Conservation (phyloP, 2,797 vertebrate genomes). For the Sylvilagus floridanus region DNA sequence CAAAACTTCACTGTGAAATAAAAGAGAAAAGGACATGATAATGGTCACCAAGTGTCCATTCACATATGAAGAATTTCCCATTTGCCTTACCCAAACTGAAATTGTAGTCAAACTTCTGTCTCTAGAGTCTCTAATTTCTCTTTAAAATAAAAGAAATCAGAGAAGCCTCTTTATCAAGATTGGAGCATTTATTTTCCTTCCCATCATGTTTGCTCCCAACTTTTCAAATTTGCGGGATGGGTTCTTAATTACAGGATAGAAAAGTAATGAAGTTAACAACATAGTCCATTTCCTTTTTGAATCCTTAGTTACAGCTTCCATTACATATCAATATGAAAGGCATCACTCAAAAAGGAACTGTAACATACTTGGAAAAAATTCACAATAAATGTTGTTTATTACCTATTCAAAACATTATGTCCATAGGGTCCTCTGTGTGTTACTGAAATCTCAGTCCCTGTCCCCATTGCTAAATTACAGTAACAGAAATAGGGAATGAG, state of each 20-base stretch:
- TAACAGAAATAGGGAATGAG: too few relatives aligned
- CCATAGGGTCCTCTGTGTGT: neutral
- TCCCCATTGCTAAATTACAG: too few relatives aligned
- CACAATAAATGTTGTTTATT: neutral
- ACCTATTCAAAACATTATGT: constrained; percentile 12
- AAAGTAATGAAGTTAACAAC: neutral
- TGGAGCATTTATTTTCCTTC: constrained; percentile 7
- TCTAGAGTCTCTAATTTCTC: neutral
- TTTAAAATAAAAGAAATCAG: neutral
- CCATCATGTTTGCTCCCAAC: neutral
- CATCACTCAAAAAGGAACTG: neutral
- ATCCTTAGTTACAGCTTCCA: neutral
- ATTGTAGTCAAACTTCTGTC: neutral
- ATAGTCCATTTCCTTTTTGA: neutral
- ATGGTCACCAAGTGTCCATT: neutral
- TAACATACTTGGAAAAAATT: constrained; percentile 1
- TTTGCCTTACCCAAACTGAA: neutral
- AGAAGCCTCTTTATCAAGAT: neutral
- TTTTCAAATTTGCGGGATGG: neutral
- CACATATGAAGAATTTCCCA: neutral
- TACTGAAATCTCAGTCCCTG: too few relatives aligned
- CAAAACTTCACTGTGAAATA: neutral
- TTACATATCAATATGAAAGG: neutral
- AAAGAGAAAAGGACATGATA: neutral
- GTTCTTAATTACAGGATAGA: constrained; percentile 15